Evolutionary conservation across 30 jellyfish, hydroid and myxozoan genomes (phyloP), one percentile per base, ranked within the genome.

Genomic region (Aurelia sp.): DNA sequence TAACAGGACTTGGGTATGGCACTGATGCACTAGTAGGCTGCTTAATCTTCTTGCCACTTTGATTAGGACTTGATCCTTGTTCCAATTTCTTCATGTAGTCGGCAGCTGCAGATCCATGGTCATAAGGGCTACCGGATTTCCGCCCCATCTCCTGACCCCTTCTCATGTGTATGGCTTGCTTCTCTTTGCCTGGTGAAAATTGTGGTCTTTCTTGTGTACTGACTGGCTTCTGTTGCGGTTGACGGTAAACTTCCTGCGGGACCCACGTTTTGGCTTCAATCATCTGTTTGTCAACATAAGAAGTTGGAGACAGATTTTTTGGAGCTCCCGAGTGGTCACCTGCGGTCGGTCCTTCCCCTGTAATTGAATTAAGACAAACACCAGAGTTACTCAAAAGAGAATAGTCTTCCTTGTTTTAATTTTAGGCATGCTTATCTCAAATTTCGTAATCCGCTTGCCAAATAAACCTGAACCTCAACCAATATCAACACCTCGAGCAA

Each of bases 261-360:
- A 81, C 71, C 97, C 97, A 89, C 1, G 97, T 89, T 52, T 89
- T 89, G 11, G 97, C 97, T 66, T 81, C 97, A 3, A 89, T 62
- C 85, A 89, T 48, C 61, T 73, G 88, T 57, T 76, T 89, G 58
- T 89, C 97, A 52, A 74, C 73, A 44, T 68, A 78, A 6, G 96
- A 75, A 17, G 89, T 62, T 6, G 82, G 90, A 17, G 91, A 82
- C 6, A 82, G 90, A 51, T 67, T 81, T 31, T 81, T 81, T 15
- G 90, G 90, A n/a, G 90, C 67, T 23, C 73, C 83, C 1, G 83
- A 19, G 68, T 77, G 67, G 7, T 81, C 90, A 21, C 6, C n/a
- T 13, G 70, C 40, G 13, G 66, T 19, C 76, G 67, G 83, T 44
- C 30, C 68, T 55, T 81, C 90, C 17, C 62, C 75, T 65, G 31